A percentile compares a stretch with the other conserved stretches of the same genome.
These are phyloP conservation scores for Chloropsis cyanopogon DNA, from an alignment of 2,113 vertebrate genomes.

Conservation along the genomic window DNA sequence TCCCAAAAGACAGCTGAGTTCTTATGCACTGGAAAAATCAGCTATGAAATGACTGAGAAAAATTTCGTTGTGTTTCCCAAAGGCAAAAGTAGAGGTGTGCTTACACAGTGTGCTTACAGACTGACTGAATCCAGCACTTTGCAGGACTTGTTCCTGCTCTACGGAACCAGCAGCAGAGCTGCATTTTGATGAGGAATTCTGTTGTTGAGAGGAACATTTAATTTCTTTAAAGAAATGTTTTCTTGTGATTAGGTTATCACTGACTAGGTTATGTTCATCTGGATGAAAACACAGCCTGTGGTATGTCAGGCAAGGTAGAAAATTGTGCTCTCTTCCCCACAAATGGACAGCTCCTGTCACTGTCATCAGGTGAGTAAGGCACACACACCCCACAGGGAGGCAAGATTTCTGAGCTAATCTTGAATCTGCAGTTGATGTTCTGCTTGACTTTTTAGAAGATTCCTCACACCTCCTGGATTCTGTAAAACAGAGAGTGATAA, in stretches of 20 bases:
- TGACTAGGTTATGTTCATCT: background rate
- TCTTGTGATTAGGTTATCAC: background rate
- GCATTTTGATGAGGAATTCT: background rate
- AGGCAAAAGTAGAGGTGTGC: background rate
- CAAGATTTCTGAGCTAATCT: background rate
- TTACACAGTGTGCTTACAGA: background rate
- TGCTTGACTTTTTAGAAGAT: background rate
- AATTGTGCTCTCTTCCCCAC: background rate
- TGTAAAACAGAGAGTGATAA: background rate
- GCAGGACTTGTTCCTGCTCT: background rate
- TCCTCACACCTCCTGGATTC: background rate
- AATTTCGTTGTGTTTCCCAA: background rate
- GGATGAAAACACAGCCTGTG: background rate
- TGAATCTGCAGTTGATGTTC: background rate
- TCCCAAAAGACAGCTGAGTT: background rate
- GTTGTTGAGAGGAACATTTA: background rate
- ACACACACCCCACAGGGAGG: background rate
- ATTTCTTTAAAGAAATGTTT: background rate
- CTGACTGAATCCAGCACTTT: background rate
- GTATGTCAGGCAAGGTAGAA: background rate
- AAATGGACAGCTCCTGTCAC: background rate
- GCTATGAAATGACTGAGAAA: background rate
- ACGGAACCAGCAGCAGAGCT: background rate
- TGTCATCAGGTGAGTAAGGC: fast-evolving
- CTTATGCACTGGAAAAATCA: conserved; percentile 1